A percentile compares a stretch with the other conserved stretches of the same genome.
phyloP scores from a whole-genome alignment of 2,888 invertebrate genomes.

The Escarpia spicata region DNA sequence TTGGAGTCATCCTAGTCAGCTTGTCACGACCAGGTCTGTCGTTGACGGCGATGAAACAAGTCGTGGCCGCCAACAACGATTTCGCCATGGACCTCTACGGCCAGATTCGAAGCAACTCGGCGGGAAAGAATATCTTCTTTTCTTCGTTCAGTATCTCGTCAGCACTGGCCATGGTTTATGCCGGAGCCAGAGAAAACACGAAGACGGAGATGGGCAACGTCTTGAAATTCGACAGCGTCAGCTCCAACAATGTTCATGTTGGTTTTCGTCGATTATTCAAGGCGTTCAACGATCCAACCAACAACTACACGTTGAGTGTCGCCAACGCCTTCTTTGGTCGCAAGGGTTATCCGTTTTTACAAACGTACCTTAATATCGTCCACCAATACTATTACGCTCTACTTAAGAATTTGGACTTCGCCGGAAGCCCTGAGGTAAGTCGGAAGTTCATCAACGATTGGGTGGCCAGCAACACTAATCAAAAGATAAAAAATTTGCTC shows the following conservation, averaged over 20 bases:
- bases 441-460: constrained; percentile 78
- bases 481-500: constrained; percentile 83
- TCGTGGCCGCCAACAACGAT: constrained; percentile 12
- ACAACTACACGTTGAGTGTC: neutral
- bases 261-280: neutral
- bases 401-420: constrained; percentile 39
- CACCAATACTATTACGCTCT: neutral
- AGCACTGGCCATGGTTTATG: neutral
- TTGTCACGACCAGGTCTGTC: neutral
- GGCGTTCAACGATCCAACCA: neutral
- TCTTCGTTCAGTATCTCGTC: neutral
- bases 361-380: neutral
- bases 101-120: neutral
- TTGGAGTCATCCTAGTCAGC: neutral
- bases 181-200: neutral
- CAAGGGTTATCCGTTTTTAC: neutral
- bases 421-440: constrained; percentile 58
- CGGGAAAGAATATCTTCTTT: neutral
- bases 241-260: neutral
- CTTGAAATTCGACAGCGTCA: neutral
- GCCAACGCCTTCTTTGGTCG: neutral
- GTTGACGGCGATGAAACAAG: constrained; percentile 2
- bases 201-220: neutral
- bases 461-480: constrained; percentile 82
- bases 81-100: constrained; percentile 6